Base-by-base conservation (phyloP, 2,797 vertebrate genomes). In the Acanthiza pusilla region DNA sequence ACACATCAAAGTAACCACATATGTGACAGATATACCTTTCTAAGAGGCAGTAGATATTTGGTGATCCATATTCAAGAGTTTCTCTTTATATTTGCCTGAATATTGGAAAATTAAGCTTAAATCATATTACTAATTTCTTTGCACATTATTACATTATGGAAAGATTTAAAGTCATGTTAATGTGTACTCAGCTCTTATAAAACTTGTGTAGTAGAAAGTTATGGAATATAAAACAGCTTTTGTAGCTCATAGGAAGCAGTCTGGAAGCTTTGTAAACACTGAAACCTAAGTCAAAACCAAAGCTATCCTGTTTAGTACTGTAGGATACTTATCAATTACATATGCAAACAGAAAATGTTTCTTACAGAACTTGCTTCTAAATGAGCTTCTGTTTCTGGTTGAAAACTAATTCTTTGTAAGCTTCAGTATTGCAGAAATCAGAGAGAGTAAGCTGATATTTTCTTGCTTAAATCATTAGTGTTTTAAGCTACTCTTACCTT, bases 271-370 rank as follows among this genome's bases (percentile, higher is more conserved):
- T 93, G 78, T 96, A 97, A 96, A 97, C 83, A 93, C 17, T 60
- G 81, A 95, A 96, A 97, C 81, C 71, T 68, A 89, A 94, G 86
- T 95, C 91, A 94, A 97, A 98, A 92, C 60, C 58, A 65, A 96
- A 97, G 80, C 54, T 36, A 83, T 89, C 85, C 63, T 82, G 20
- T 84, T 97, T 88, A 85, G 42, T 71, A 75, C 53, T 71, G 48
- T 70, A 91, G 57, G 76, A 27, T 53, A 94, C 93, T 97, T 97
- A 97, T 85, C 88, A 97, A 93, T 97, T 96, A 96, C 72, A 87
- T 81, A 92, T 30, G 19, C 65, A 95, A 97, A 96, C 73, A 95
- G 20, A 66, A 76, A 87, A 89, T 89, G 38, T 91, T 90, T 89
- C 78, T 88, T 95, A 65, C 34, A 87, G 58, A 68, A 87, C 55